Evolutionary conservation across 1,140 invertebrate genomes (phyloP), one percentile per base, ranked within the genome.

Genomic region (Popillia japonica): DNA sequence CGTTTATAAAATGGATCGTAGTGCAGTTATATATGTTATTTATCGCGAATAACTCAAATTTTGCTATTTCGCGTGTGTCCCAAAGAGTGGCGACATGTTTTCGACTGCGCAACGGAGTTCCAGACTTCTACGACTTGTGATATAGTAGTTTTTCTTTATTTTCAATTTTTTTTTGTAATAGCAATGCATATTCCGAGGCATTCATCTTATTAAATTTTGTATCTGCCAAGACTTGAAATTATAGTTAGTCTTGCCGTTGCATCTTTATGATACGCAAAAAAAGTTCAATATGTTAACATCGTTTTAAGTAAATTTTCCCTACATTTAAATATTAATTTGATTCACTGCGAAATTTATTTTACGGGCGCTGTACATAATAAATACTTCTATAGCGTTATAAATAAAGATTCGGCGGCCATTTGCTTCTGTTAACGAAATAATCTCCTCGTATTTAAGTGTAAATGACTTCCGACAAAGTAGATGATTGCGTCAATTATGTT

Each of bases 171-270:
- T 74, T 74, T 74, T 74, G 20, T 11, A 42, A 42, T 10, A 74
- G 7, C 41, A 42, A 42, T 20, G 20, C 40, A 72, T 72, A 72
- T 72, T 72, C 20, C 20, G 20, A 72, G 20, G 23, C 42, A 42
- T 27, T 48, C n/a, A 42, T 74, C 40, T 74, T 42, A 42, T 72
- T 10, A 74, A 42, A 74, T 74, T 74, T 74, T 74, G 20, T 74
- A 74, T n/a, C 22, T 23, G 3, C 23, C 3, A 14, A 48, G 27
- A n/a, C 61, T 68, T 68, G 20, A 61, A 61, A 68, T 27, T 55
- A 55, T 55, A 55, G 48, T n/a, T n/a, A 17, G 14, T n/a, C 6
- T 17, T 6, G 48, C 48, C 11, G 48, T 55, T n/a, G n/a, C 14
- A 55, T n/a, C 14, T 17, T 17, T 17, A 44, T 44, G 14, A 55